Percentiles rank a stretch among this genome's conserved stretches.
Conservation (phyloP, 1,140 invertebrate species). For the Melipona quadrifasciata region DNA sequence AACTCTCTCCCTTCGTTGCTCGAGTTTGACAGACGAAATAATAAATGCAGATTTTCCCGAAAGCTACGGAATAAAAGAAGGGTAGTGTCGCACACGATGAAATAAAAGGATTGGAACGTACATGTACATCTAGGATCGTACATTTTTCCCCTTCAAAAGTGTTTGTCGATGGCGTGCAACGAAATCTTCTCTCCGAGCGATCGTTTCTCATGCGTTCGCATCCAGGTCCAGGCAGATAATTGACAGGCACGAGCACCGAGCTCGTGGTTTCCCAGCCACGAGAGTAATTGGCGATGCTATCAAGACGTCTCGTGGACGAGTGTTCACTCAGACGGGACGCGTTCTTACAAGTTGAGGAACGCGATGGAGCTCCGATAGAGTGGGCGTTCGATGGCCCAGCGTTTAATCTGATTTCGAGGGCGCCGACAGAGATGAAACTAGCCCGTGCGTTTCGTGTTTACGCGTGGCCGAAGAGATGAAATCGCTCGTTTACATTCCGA, state of each 20-base stretch:
- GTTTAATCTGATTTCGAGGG: slow-evolving; percentile 55
- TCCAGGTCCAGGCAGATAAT: slow-evolving; percentile 69
- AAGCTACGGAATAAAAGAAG: too few species aligned
- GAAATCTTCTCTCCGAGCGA: slow-evolving; percentile 28
- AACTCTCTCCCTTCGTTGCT: too few species aligned
- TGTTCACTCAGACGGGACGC: slow-evolving; percentile 34
- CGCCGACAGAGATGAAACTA: slow-evolving; percentile 31
- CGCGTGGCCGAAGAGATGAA: slow-evolving; percentile 30
- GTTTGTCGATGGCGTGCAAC: slow-evolving; percentile 53
- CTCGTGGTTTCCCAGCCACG: slow-evolving; percentile 54
- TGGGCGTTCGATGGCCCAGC: slow-evolving; percentile 54
- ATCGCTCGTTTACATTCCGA: slow-evolving; percentile 43
- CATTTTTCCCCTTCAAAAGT: slow-evolving; percentile 32
- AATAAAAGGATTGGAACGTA: neutral
- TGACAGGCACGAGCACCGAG: slow-evolving; percentile 67
- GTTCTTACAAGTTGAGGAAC: slow-evolving; percentile 36
- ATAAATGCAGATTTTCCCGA: too few species aligned
- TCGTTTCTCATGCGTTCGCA: slow-evolving; percentile 66
- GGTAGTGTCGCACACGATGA: too few species aligned
- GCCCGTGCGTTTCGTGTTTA: slow-evolving; percentile 27
- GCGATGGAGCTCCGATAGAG: too few species aligned
- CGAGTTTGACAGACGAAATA: too few species aligned
- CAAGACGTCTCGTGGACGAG: slow-evolving; percentile 65
- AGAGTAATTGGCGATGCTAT: slow-evolving; percentile 77
- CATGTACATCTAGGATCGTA: too few species aligned